A percentile compares a stretch with the other conserved stretches of the same genome.
phyloP scores from a whole-genome alignment of 2,797 vertebrate genomes.

The Micropoecilia bifurca region DNA sequence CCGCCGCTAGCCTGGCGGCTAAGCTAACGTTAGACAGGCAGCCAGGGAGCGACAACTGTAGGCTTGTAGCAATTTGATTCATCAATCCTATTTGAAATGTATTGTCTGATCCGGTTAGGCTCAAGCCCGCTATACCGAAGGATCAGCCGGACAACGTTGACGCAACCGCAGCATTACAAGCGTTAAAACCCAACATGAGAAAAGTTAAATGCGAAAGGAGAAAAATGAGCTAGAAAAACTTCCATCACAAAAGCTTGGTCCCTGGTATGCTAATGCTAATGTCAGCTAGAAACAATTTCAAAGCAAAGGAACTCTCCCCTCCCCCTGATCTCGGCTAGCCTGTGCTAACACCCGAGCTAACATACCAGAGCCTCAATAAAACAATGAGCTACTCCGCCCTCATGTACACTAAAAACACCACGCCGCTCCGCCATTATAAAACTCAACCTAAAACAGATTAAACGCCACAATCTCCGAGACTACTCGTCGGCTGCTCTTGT shows the following conservation, averaged over 20 bases:
- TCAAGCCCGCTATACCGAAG: slow-evolving; percentile 52
- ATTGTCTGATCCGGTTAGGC: slow-evolving; percentile 75
- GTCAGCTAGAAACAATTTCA: slow-evolving; percentile 77
- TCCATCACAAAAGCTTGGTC: slow-evolving; percentile 63
- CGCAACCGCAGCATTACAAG: slow-evolving; percentile 20
- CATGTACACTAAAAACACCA: slow-evolving; percentile 55
- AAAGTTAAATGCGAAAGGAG: slow-evolving; percentile 51
- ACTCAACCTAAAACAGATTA: slow-evolving; percentile 50
- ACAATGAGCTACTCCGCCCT: slow-evolving; percentile 69
- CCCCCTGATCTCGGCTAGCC: slow-evolving; percentile 82
- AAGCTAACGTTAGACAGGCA: slow-evolving; percentile 71
- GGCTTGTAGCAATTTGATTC: slow-evolving; percentile 66
- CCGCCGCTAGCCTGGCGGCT: slow-evolving; percentile 59
- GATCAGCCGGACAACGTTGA: slow-evolving; percentile 46
- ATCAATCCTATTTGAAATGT: slow-evolving; percentile 77
- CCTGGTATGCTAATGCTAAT: slow-evolving; percentile 71
- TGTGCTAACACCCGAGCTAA: slow-evolving; percentile 76
- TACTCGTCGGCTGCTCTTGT: slow-evolving; percentile 69
- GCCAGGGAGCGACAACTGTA: slow-evolving; percentile 67
- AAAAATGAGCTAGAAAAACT: slow-evolving; percentile 66
- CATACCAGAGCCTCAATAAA: slow-evolving; percentile 81
- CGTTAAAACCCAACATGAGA: slow-evolving; percentile 24
- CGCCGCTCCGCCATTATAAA: slow-evolving; percentile 56
- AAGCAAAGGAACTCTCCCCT: slow-evolving; percentile 84
- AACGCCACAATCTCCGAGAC: slow-evolving; percentile 44